Conservation (phyloP, 2,888 invertebrate species). For the Scaeva pyrastri region DNA sequence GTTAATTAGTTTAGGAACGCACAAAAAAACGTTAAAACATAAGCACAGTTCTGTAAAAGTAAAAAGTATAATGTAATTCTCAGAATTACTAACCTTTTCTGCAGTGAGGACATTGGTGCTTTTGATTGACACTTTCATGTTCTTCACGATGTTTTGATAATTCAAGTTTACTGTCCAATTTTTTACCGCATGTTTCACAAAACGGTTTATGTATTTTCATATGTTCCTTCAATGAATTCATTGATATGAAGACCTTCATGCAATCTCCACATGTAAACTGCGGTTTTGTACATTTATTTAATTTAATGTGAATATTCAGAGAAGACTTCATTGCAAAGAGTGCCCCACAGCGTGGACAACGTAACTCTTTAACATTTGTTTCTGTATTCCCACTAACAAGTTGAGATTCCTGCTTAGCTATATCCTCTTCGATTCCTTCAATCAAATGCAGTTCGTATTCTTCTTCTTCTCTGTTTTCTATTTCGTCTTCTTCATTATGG, state of each 20-base stretch:
- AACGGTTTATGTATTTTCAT: conserved; percentile 80
- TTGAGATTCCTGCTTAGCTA: background rate
- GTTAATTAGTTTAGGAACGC: background rate
- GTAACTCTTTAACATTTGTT: conserved; percentile 70
- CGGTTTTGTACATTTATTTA: conserved; percentile 84
- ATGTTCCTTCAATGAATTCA: conserved; percentile 85
- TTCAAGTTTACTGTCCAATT: conserved; percentile 83
- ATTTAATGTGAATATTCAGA: conserved; percentile 81
- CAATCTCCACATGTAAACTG: conserved; percentile 84
- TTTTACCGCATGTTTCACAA: conserved; percentile 83
- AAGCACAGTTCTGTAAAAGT: too few species aligned
- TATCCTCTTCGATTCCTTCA: conserved; percentile 78
- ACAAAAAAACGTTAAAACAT: background rate
- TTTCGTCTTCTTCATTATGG: background rate
- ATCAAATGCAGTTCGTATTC: conserved; percentile 79
- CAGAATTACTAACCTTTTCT: conserved; percentile 79
- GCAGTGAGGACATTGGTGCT: conserved; percentile 84
- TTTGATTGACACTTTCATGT: conserved; percentile 84
- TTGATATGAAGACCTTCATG: conserved; percentile 85
- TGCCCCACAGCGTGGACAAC: conserved; percentile 82
- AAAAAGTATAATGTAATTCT: background rate
- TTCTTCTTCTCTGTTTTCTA: conserved; percentile 9
- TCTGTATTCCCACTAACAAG: background rate
- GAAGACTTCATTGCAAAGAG: conserved; percentile 81
- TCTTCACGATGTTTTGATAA: conserved; percentile 84